phyloP scores from a whole-genome alignment of 2,797 vertebrate genomes.

The Alca torda region DNA sequence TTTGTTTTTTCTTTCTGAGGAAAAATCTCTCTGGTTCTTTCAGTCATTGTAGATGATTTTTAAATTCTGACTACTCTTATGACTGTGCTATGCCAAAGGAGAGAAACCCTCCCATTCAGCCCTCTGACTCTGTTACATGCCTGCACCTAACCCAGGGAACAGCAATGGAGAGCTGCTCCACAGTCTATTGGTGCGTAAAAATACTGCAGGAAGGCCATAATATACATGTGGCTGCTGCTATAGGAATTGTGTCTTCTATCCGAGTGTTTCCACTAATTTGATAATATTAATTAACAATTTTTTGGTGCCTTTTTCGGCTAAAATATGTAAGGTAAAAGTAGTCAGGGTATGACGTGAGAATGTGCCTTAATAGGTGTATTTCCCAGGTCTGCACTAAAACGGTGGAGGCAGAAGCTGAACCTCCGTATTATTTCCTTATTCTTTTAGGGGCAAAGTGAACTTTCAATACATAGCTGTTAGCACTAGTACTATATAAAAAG shows the following conservation, averaged over 20 bases:
- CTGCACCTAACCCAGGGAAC: not conserved
- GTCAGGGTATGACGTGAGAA: not conserved
- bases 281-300: not conserved
- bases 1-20: not conserved
- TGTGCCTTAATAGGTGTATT: not conserved
- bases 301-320: not conserved
- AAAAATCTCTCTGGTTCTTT: not conserved
- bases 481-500: not conserved
- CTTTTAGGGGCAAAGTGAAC: not conserved
- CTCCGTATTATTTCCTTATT: not conserved
- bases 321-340: not conserved
- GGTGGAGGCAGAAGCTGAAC: not conserved
- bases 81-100: not conserved
- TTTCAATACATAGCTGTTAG: not conserved
- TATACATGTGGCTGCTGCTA: not conserved
- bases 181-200: not conserved
- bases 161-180: not conserved
- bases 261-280: not conserved
- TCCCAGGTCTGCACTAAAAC: not conserved
- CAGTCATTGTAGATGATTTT: not conserved
- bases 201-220: not conserved
- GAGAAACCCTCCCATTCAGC: not conserved
- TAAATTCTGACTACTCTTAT: not conserved
- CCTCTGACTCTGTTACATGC: fast-evolving
- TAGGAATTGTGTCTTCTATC: not conserved